Percentiles rank a stretch among this genome's conserved stretches.
These are phyloP conservation scores for Sapajus apella DNA, from an alignment of 2,113 vertebrate species.

Conservation along the genomic window DNA sequence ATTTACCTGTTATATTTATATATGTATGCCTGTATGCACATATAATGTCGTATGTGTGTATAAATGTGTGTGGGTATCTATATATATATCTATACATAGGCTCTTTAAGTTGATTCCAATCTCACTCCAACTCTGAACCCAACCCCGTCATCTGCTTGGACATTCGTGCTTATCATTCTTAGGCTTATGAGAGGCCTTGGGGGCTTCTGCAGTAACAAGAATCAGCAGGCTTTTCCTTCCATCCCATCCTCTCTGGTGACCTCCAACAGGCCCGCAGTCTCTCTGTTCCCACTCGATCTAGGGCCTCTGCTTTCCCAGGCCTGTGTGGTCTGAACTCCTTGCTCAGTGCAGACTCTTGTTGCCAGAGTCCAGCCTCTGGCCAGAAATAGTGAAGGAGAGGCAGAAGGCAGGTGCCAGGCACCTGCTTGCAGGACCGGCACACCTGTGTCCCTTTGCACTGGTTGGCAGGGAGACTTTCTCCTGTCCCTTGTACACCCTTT, in stretches of 20 bases:
- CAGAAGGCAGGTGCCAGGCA: not conserved
- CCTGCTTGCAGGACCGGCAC: not conserved
- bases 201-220: not conserved
- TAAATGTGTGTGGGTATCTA: not conserved
- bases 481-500: not conserved
- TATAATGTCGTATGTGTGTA: not conserved
- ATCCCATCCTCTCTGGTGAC: not conserved
- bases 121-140: not conserved
- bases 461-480: not conserved
- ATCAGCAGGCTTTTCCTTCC: not conserved
- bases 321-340: not conserved
- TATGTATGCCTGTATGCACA: not conserved
- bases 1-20: not conserved
- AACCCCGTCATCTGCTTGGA: not conserved
- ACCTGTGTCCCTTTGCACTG: not conserved
- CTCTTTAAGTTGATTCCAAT: not conserved
- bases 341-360: not conserved
- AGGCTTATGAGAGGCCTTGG: not conserved
- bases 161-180: not conserved
- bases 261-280: not conserved
- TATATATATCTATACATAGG: fast-evolving
- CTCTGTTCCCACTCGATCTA: not conserved
- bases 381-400: not conserved
- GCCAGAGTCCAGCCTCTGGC: not conserved
- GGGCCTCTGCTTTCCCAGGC: not conserved